Base-by-base conservation (phyloP, 2,888 invertebrate genomes). In the Drymonia ruficornis region DNA sequence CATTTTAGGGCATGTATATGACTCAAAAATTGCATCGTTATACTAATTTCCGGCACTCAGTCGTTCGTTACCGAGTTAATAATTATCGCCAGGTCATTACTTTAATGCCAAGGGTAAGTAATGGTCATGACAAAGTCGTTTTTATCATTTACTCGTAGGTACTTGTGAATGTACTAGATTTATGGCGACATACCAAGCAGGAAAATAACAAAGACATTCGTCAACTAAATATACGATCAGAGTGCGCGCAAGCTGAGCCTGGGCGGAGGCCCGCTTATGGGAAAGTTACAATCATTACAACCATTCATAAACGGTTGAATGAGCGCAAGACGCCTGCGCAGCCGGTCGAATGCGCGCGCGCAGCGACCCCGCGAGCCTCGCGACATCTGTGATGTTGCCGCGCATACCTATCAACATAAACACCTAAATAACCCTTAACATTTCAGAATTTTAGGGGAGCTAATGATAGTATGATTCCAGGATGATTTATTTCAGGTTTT, bases 271-370 rank as follows among this genome's bases (percentile, higher is more conserved):
- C 87, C 83, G 80, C 78, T 83, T 84, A 88, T 88, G 88, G 87
- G 89, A 90, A 90, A 89, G 88, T 84, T 83, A 83, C 87, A 79
- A 87, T 83, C 81, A 81, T 87, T 86, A 87, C 86, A 73, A 84
- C 84, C 91, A 90, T 91, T 90, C 89, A 89, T 89, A 81, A 86
- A 84, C 85, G 88, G 83, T 86, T 90, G 88, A 91, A 90, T 89
- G 89, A 86, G 86, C 84, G 81, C 85, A 84, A 83, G 83, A 82
- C 84, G 78, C 81, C 76, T 72, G 83, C 81, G 83, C 82, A 74
- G 80, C 80, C 78, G 74, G 72, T 47, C 61, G 65, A 65, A 61
- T 57, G 66, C 78, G 80, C 76, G 79, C 78, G 81, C 78, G 80
- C 78, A 74, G 76, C 77, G 78, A 74, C 73, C 79, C 76, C 65